Conservation (phyloP, 2,888 invertebrate species). For the Orchestes rusci region DNA sequence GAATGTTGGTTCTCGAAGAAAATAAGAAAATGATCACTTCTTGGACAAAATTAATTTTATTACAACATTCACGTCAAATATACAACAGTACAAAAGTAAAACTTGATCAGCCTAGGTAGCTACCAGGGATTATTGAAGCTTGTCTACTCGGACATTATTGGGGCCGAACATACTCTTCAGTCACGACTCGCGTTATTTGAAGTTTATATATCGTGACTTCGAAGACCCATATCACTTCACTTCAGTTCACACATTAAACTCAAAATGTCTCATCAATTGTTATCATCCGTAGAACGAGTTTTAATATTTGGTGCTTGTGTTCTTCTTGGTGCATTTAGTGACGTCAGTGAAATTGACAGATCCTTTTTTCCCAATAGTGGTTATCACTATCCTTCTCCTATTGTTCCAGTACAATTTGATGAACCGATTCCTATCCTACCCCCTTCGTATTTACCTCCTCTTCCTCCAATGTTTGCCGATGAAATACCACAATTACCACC, state of each 20-base stretch:
- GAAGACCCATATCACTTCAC: no score
- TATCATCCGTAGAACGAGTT: no score
- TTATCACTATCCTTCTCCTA: not conserved
- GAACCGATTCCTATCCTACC: conserved; percentile 29
- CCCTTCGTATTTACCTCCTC: conserved; percentile 30
- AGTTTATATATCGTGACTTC: conserved; percentile 25
- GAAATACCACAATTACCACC: conserved; percentile 24
- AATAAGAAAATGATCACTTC: no score
- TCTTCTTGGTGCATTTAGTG: not conserved
- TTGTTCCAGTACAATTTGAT: conserved; percentile 25
- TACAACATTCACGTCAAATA: no score
- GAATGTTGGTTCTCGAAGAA: no score
- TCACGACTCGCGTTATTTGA: conserved; percentile 27
- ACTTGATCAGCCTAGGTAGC: conserved; percentile 3
- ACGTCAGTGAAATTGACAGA: not conserved
- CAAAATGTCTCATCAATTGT: no score
- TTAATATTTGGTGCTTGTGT: not conserved
- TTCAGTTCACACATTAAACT: no score
- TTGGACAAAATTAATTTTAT: no score
- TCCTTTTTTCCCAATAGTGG: not conserved
- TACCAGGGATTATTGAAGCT: conserved; percentile 9
- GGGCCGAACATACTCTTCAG: conserved; percentile 21
- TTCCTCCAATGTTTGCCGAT: conserved; percentile 31
- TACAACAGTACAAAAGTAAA: no score
- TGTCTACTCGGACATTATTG: conserved; percentile 23